Evolutionary conservation across 2,113 vertebrate species (phyloP).

Genomic region (Caretta caretta): DNA sequence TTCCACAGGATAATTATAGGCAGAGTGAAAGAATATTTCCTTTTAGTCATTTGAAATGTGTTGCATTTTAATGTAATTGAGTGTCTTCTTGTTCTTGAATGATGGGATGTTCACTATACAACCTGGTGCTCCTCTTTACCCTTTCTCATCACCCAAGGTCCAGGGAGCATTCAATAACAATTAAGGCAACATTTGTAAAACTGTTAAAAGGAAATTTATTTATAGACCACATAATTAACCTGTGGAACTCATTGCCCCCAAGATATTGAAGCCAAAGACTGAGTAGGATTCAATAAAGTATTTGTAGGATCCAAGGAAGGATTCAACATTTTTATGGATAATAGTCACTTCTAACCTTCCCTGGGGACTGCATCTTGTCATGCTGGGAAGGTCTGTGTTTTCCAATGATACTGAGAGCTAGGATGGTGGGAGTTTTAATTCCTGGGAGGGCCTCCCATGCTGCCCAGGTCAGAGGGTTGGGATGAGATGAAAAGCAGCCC

Average conservation of each 20-base stretch:
- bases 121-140: background rate
- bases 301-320: background rate
- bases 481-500: too few species aligned
- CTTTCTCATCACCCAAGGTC: background rate
- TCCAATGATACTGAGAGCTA: background rate
- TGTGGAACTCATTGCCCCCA: background rate
- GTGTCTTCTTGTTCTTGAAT: background rate
- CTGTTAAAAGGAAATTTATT: background rate
- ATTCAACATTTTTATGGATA: background rate
- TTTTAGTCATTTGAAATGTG: background rate
- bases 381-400: background rate
- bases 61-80: background rate
- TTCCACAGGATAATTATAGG: background rate
- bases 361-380: background rate
- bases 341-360: background rate
- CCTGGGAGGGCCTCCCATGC: too few species aligned
- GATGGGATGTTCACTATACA: fast-evolving
- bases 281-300: background rate
- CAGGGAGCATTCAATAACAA: background rate
- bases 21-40: background rate
- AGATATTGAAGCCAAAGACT: background rate
- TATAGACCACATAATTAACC: background rate
- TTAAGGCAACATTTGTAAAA: background rate
- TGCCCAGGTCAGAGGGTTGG: too few species aligned
- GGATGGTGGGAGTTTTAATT: background rate